A percentile compares a stretch with the other conserved stretches of the same genome.
These are phyloP conservation scores for Hypotaenidia okinawae DNA, from an alignment of 2,797 vertebrate genomes.

Conservation along the genomic window DNA sequence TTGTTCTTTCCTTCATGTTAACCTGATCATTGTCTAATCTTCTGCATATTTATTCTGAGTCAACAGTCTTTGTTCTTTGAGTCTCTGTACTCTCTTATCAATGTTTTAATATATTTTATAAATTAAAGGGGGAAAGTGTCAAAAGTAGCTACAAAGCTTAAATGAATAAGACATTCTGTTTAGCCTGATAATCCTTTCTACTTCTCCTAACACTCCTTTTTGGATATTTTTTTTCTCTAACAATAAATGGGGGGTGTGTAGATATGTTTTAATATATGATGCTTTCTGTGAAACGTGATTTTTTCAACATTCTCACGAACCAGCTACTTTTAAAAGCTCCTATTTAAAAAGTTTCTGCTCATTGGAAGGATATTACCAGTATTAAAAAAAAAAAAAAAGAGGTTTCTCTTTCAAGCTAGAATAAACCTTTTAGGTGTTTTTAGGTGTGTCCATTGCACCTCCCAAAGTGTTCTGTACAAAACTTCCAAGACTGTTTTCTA, in stretches of 20 bases:
- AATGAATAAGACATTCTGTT: neutral
- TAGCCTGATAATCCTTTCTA: neutral
- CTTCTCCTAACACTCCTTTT: neutral
- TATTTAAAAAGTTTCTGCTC: neutral
- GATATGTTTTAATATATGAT: neutral
- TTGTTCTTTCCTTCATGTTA: constrained; percentile 10
- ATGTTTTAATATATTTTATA: neutral
- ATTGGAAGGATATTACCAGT: neutral
- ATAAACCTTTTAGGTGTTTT: neutral
- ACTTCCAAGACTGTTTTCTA: neutral
- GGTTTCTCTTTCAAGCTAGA: neutral
- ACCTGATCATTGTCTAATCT: constrained; percentile 13
- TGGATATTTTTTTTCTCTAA: neutral
- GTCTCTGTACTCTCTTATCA: neutral
- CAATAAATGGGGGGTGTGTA: neutral
- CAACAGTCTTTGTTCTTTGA: constrained; percentile 5
- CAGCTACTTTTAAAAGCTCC: neutral
- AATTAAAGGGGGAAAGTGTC: neutral
- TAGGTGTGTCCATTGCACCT: neutral
- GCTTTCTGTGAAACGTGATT: neutral
- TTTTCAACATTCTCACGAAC: neutral
- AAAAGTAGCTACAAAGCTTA: constrained; percentile 8
- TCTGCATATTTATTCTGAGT: constrained; percentile 30
- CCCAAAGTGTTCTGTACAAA: neutral
- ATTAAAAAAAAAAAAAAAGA: neutral